phyloP scores from a whole-genome alignment of 2,888 invertebrate genomes.

The Syrista parreyssii region DNA sequence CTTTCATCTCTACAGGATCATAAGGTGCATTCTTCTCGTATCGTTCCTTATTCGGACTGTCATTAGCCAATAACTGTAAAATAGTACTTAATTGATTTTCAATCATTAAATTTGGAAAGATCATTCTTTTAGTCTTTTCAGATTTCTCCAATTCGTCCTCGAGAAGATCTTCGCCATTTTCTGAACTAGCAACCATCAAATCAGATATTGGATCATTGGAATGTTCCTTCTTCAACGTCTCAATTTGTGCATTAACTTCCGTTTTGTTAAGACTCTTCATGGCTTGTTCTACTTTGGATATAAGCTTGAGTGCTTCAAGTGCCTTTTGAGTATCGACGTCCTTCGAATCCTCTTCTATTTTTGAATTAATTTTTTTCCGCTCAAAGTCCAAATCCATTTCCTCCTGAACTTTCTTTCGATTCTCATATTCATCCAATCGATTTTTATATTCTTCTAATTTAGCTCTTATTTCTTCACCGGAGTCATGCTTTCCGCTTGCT shows the following conservation, averaged over 20 bases:
- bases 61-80: slow-evolving; percentile 30
- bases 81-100: slow-evolving; percentile 38
- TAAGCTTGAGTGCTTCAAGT: slow-evolving; percentile 38
- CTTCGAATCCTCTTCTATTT: slow-evolving; percentile 10
- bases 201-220: slow-evolving; percentile 17
- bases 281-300: slow-evolving; percentile 40
- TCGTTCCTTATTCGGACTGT: slow-evolving; percentile 10
- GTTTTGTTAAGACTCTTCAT: slow-evolving; percentile 27
- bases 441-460: slow-evolving; percentile 45
- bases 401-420: slow-evolving; percentile 19
- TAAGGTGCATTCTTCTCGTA: background rate
- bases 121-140: slow-evolving; percentile 36
- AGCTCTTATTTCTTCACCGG: slow-evolving; percentile 37
- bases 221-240: background rate
- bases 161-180: slow-evolving; percentile 25
- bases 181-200: background rate
- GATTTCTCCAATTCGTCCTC: slow-evolving; percentile 38
- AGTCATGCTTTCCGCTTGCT: slow-evolving; percentile 16
- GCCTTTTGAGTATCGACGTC: slow-evolving; percentile 36
- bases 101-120: slow-evolving; percentile 28
- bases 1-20: slow-evolving; percentile 13
- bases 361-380: background rate
- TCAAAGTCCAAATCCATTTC: background rate
- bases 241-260: slow-evolving; percentile 1
- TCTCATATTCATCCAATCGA: slow-evolving; percentile 36